Evolutionary conservation across 2,888 invertebrate genomes (phyloP).

Genomic region (Ptilodon capucinus): DNA sequence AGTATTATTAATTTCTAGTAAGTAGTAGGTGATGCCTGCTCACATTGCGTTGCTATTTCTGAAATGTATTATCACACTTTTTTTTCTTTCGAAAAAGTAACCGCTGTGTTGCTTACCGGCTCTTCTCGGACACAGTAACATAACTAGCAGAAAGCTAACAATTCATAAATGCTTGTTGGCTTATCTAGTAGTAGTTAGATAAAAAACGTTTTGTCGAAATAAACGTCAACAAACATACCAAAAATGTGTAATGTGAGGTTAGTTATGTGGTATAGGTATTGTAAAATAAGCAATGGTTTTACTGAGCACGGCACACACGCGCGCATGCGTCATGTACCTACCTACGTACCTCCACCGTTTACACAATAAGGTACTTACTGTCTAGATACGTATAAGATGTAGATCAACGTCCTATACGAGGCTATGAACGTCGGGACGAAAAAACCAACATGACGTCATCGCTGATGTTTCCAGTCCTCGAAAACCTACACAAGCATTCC

Average conservation of each 20-base stretch:
- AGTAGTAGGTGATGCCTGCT: no score
- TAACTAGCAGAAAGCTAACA: no score
- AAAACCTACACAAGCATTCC: conserved; percentile 3
- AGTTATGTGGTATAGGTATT: conserved; percentile 17
- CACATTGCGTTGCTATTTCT: no score
- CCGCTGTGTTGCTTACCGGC: no score
- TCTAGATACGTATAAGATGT: conserved; percentile 46
- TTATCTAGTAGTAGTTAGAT: no score
- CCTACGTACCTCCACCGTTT: conserved; percentile 28
- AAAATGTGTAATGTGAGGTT: conserved; percentile 27
- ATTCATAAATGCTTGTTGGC: no score
- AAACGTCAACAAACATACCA: conserved; percentile 7
- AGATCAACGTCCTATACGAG: conserved; percentile 53
- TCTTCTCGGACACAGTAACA: no score
- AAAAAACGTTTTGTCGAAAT: not conserved
- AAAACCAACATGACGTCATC: conserved; percentile 35
- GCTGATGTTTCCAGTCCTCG: conserved; percentile 11
- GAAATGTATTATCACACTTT: no score
- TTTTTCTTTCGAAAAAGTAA: no score
- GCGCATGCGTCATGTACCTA: conserved; percentile 37
- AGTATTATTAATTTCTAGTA: no score
- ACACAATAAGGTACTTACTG: conserved; percentile 23
- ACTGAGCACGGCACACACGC: conserved; percentile 27
- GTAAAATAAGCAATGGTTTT: conserved; percentile 22
- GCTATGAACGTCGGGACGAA: conserved; percentile 43